Base-by-base conservation (phyloP, 2,888 invertebrate species). In the Masnerella sp. region DNA sequence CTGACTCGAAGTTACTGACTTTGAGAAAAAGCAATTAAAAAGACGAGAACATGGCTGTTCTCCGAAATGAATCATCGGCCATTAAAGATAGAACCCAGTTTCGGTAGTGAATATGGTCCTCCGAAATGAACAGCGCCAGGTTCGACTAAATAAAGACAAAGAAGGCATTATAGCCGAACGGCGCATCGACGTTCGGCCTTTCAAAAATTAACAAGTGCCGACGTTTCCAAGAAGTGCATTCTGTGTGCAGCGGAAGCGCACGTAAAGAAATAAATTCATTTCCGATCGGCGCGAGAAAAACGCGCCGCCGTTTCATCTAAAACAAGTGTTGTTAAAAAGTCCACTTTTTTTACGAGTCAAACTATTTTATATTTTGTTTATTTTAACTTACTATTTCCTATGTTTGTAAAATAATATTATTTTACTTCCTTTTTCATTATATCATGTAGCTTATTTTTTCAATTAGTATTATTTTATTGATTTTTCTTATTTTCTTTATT, bases 161-260 rank as follows among this genome's bases (percentile, higher is more conserved):
- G 64, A 43, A 52, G 28, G 52, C 52, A 45, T 59, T 59, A 59
- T 59, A 32, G 17, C 9, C 59, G 36, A 7, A 7, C 4, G 59
- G 51, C 51, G 34, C 34, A 62, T 62, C 51, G 51, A 51, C 62
- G 51, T 62, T 62, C 40, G 42, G 38, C 49, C 49, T 20, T 32
- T 61, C 42, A 42, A 58, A 65, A 52, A 45, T 64, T 43, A 64
- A 64, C 64, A 64, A 64, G 64, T 64, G 45, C 12, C 42, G 43
- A 28, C 18, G 45, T 8, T 64, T 64, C 64, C 17, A 14, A 36
- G 52, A 64, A 54, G 1, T 14, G 43, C 43, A 42, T 15, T 40
- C 43, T 20, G 43, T 11, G 5, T 14, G 18, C 22, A 59, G 30
- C 45, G 43, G 52, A 64, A 64, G 36, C 9, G 36, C 9, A 20